Evolutionary conservation across 2,113 vertebrate species (phyloP).

Genomic region (Leptobrachium ailaonicum): DNA sequence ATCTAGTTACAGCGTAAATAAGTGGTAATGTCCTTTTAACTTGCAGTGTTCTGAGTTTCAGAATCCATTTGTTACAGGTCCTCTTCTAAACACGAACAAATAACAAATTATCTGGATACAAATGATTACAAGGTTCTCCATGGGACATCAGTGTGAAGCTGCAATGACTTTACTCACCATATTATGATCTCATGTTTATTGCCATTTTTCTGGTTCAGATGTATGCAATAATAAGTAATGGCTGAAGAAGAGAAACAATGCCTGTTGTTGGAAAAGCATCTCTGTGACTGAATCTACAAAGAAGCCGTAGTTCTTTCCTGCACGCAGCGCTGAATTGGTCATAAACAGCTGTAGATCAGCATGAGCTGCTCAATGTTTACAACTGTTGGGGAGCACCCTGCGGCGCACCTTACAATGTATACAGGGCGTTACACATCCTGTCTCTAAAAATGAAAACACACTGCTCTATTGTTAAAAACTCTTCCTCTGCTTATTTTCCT

Average conservation of each 20-base stretch:
- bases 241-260: no score
- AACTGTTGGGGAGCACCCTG: background rate
- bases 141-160: background rate
- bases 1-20: no score
- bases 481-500: constrained; percentile 5
- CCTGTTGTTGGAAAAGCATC: no score
- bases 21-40: no score
- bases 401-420: background rate
- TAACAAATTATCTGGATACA: no score
- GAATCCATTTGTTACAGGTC: no score
- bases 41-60: no score
- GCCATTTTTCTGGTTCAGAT: background rate
- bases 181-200: background rate
- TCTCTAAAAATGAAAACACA: background rate
- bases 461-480: constrained; percentile 16
- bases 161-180: background rate
- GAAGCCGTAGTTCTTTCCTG: background rate
- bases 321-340: background rate
- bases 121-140: no score
- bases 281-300: background rate
- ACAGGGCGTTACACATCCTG: constrained; percentile 8
- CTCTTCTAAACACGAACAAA: no score
- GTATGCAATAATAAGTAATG: background rate
- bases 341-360: constrained; percentile 27
- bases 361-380: constrained; percentile 16